Base-by-base conservation (phyloP, 1,140 invertebrate genomes). In the Phthorimaea operculella region DNA sequence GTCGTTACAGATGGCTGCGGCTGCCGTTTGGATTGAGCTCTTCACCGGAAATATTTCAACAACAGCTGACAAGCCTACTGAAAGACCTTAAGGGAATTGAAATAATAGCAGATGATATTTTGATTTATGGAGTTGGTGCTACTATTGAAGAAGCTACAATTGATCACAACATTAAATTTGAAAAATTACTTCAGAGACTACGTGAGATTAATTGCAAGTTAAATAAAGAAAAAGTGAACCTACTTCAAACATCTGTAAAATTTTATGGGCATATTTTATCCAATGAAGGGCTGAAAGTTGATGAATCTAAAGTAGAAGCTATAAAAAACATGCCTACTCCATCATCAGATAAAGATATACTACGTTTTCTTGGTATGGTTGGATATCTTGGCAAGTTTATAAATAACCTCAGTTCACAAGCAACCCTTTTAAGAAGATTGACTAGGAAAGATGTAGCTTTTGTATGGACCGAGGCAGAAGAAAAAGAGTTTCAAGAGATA, bases 11-110 rank as follows among this genome's bases (percentile, higher is more conserved):
- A 18, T 84, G 0, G 62, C 66, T 21, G 69, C 69, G 55, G 57
- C 74, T 52, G 58, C 64, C 28, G 62, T 69, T 4, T 81, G 79
- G 63, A 47, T 73, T 1, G 34, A 62, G 54, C 65, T 66, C n/a
- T 60, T 75, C 51, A 11, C n/a, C 57, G 16, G 66, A 67, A 54
- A 51, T 58, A 11, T 74, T 60, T 55, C 54, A 63, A 54, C 63
- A 51, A n/a, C 33, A 62, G 44, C 14, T 58, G 34, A 14, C 33
- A 34, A 15, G 36, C 6, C 33, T 52, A 9, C 44, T 68, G 11
- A 8, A 39, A 49, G 69, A 44, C 16, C 51, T 70, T 33, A 11
- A 33, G 15, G 59, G 56, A 49, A 51, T 62, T 8, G 47, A 60
- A 16, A 36, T 49, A 28, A 39, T 63, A 28, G 56, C 56, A 11